Base-by-base conservation (phyloP, 1,140 invertebrate genomes). In the Bursaphelenchus mucronatus region DNA sequence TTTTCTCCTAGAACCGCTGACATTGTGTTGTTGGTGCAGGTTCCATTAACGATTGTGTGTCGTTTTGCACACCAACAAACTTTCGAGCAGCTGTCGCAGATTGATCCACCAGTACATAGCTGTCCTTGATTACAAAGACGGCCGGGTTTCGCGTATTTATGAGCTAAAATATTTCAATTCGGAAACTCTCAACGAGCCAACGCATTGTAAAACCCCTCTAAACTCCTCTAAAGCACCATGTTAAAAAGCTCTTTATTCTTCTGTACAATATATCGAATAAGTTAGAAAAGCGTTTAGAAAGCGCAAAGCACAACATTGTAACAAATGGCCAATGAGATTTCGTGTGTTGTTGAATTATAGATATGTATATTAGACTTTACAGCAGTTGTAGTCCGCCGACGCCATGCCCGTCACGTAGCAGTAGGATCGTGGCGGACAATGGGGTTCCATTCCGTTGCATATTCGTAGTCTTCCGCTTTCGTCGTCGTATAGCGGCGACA, bases 391-490 rank as follows among this genome's bases (percentile, higher is more conserved):
- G 17, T 71, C 68, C 17, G 67, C 78, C 21, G 63, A 73, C 21
- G 77, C 77, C n/a, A 79, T 72, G 13, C 77, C 77, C 8, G 77
- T 79, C 9, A 81, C 76, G 50, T 81, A 80, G 44, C 78, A 80
- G 47, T 80, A 80, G 15, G 72, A 70, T 39, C 79, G 69, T 5
- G 78, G 79, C 11, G 78, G 78, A 55, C 78, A 80, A 30, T 80
- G 76, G 3, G 78, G 78, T 19, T 68, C 66, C 41, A 80, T 55
- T 13, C 76, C 78, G 63, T 80, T 80, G 63, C 78, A 80, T 15
- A 76, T 51, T 7, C 67, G 62, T 45, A 81, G 51, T 49, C 59
- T 52, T 15, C 76, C 77, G 19, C 54, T 61, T 1, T 30, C 43
- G 30, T 65, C 66, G 55, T 77, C 71, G 10, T 44, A 59, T 15